Evolutionary conservation across 2,797 vertebrate genomes (phyloP).

Genomic region (Halcyon smyrnensis): DNA sequence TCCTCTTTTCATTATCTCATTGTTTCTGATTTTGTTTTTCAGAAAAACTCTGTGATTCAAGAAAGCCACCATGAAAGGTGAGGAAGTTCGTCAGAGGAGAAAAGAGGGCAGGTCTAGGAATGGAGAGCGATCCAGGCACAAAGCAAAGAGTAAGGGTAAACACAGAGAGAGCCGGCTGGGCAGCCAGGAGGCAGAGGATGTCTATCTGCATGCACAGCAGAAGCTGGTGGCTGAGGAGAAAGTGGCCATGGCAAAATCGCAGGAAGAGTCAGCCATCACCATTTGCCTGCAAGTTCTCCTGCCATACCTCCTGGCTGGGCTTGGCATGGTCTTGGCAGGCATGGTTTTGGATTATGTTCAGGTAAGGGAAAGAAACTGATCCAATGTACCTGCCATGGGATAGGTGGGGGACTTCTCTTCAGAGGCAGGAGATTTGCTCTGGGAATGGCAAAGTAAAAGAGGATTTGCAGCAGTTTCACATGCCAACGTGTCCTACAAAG

Average conservation of each 20-base stretch:
- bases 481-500: background rate
- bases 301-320: conserved; percentile 86
- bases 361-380: conserved; percentile 77
- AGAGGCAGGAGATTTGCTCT: background rate
- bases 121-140: conserved; percentile 72
- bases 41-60: conserved; percentile 5
- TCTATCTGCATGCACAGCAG: conserved; percentile 66
- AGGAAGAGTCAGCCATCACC: conserved; percentile 80
- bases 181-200: conserved; percentile 79
- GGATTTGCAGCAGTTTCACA: background rate
- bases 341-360: conserved; percentile 88
- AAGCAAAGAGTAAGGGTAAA: conserved; percentile 79
- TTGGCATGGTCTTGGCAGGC: conserved; percentile 89
- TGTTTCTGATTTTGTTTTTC: conserved; percentile 27
- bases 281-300: conserved; percentile 86
- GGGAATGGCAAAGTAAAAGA: background rate
- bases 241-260: conserved; percentile 61
- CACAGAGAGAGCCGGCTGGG: conserved; percentile 65
- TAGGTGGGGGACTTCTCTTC: background rate
- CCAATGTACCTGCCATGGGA: background rate
- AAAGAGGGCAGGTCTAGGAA: conserved; percentile 78
- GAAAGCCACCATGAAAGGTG: conserved; percentile 82
- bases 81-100: conserved; percentile 84
- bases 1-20: background rate
- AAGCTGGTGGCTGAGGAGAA: conserved; percentile 80